phyloP scores from a whole-genome alignment of 2,113 vertebrate species.

The Cavia aperea region DNA sequence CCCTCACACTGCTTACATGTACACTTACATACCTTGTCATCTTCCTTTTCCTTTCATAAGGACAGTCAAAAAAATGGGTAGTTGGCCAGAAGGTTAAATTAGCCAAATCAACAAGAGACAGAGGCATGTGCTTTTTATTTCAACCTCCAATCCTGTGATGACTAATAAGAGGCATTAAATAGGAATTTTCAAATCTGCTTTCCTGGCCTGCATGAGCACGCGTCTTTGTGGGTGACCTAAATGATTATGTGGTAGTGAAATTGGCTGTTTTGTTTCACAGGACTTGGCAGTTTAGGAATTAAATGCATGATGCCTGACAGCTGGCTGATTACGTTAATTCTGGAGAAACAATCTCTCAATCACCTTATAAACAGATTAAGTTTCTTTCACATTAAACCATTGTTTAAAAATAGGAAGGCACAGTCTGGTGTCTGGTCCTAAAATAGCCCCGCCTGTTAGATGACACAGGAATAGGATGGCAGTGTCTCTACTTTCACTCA shows the following conservation, averaged over 20 bases:
- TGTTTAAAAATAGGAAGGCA: not conserved
- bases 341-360: not conserved
- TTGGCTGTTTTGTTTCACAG: not conserved
- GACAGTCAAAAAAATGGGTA: not conserved
- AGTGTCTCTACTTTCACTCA: not conserved
- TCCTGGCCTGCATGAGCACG: not conserved
- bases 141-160: not conserved
- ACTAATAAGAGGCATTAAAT: not conserved
- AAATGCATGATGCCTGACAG: not conserved
- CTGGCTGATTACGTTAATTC: not conserved
- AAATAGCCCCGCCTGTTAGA: not conserved
- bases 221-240: not conserved
- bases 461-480: not conserved
- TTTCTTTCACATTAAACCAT: constrained; percentile 12
- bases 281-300: constrained; percentile 1
- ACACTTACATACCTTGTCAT: not conserved
- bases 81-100: not conserved
- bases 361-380: constrained; percentile 14
- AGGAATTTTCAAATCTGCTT: not conserved
- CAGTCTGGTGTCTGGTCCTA: not conserved
- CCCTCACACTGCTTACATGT: not conserved
- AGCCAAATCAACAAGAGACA: not conserved
- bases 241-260: not conserved
- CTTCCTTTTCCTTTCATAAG: not conserved
- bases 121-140: not conserved